Base-by-base conservation (phyloP, 2,113 vertebrate species). In the Eptesicus fuscus region DNA sequence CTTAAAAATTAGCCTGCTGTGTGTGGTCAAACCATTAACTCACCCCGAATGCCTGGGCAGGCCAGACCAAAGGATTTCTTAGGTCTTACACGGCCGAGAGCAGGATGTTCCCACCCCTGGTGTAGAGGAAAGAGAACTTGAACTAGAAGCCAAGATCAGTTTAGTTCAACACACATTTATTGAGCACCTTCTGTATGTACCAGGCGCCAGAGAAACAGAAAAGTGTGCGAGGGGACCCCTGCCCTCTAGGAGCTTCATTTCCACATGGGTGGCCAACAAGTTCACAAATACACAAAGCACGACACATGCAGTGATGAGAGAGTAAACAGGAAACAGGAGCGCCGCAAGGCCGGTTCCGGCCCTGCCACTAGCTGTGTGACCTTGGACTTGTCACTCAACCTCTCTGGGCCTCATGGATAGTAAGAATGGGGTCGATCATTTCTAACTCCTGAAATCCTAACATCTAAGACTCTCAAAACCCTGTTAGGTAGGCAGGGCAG, bases 131-230 rank as follows among this genome's bases (percentile, higher is more conserved):
- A 44, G 18, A 74, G 44, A 47, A 17, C 1, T 85, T 53, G 23
- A 53, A 86, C 17, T 18, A 53, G 23, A 22, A 86, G 65, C 17
- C 74, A 18, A 74, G 76, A 23, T 82, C 53, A 87, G 44, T 56
- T 91, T 44, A 83, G 69, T 65, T 88, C 67, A 91, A 56, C 44
- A 65, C 23, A 37, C 37, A 74, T 95, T 95, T 91, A 87, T 74
- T 91, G 56, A 74, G 44, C 83, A 82, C 88, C 76, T 32, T 91
- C 37, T 49, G 83, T 59, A 87, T 67, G 47, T 80, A 67, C 65
- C 67, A 87, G 74, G 76, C 16, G 67, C 83, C 28, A n/a, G 56
- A 65, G 67, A 59, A 67, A 74, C 67, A 47, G 47, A 74, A 59
- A 49, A 32, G 44, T 25, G 11, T 82, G 25, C 32, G 1, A 5